These are phyloP conservation scores for Drosophila tani DNA, from an alignment of 1,140 invertebrate species.

Conservation along the genomic window DNA sequence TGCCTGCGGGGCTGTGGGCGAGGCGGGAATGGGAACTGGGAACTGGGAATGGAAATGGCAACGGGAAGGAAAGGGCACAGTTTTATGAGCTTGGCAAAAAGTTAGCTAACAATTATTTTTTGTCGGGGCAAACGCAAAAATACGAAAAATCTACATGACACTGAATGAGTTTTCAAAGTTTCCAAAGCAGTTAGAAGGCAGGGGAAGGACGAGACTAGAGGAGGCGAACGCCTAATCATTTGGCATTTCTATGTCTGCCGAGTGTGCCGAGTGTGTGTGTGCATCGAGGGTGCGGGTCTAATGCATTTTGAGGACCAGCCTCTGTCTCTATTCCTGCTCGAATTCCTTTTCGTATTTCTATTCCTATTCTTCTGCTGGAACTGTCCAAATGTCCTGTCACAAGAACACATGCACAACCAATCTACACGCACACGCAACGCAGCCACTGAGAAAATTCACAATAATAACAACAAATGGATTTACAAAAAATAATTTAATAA, in stretches of 20 bases:
- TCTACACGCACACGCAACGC: conserved; percentile 3
- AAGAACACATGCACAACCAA: conserved; percentile 29
- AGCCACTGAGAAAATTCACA: conserved; percentile 4
- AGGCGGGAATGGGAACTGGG: background rate
- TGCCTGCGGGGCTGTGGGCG: conserved; percentile 14
- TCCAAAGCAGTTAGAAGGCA: conserved; percentile 18
- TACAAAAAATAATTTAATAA: too few relatives aligned
- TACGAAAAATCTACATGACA: conserved; percentile 66
- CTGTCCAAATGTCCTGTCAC: conserved; percentile 52
- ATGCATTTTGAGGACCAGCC: conserved; percentile 34
- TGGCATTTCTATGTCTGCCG: conserved; percentile 17
- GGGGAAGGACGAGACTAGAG: background rate
- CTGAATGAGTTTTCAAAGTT: conserved; percentile 67
- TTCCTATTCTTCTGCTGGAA: conserved; percentile 17
- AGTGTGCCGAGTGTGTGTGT: background rate
- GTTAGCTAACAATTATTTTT: conserved; percentile 66
- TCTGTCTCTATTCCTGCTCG: background rate
- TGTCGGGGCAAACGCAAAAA: conserved; percentile 57
- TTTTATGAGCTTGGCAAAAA: conserved; percentile 64
- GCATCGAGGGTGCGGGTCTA: conserved; percentile 33
- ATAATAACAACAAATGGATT: too few relatives aligned
- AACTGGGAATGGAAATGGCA: too few relatives aligned
- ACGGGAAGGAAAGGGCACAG: conserved; percentile 10
- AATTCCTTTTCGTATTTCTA: conserved; percentile 21
- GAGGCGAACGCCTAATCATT: conserved; percentile 46